Conservation (phyloP, 2,888 invertebrate species). For the Pedicia rivosa region DNA sequence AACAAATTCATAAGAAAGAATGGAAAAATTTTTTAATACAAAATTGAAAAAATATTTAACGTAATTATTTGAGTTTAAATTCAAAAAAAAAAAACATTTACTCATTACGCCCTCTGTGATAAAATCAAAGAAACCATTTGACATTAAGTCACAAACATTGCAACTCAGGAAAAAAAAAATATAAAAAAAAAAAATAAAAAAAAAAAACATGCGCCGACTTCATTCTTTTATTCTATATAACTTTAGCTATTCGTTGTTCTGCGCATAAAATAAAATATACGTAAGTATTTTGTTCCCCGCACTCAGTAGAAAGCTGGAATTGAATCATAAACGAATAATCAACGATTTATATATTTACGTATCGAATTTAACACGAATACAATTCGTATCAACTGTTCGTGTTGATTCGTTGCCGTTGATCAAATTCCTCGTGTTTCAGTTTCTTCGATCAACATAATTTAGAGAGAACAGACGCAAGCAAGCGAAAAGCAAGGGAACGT, state of each 20-base stretch:
- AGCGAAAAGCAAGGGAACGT: slow-evolving; percentile 19
- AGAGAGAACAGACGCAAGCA: slow-evolving; percentile 21
- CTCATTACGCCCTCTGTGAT: slow-evolving; percentile 9
- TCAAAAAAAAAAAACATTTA: no score
- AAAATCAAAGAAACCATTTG: slow-evolving; percentile 6
- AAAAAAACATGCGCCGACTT: slow-evolving; percentile 12
- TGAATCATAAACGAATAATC: slow-evolving; percentile 7
- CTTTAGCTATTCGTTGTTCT: slow-evolving; percentile 10
- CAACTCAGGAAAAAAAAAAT: neutral
- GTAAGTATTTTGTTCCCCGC: slow-evolving; percentile 10
- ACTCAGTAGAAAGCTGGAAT: slow-evolving; percentile 12
- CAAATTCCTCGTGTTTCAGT: slow-evolving; percentile 18
- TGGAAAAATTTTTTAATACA: no score
- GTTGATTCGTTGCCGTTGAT: slow-evolving; percentile 13
- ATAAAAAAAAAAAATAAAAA: neutral
- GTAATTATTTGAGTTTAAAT: no score
- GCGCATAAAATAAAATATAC: slow-evolving; percentile 15
- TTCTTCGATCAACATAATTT: slow-evolving; percentile 18
- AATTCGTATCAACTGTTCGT: neutral
- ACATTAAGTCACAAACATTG: slow-evolving; percentile 7
- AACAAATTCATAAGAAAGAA: no score
- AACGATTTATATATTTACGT: slow-evolving; percentile 3
- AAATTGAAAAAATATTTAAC: no score
- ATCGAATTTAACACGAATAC: slow-evolving; percentile 1
- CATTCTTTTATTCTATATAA: slow-evolving; percentile 10